These are phyloP conservation scores for Alloscopus bannaensis DNA, from an alignment of 2,888 invertebrate genomes.

Conservation along the genomic window DNA sequence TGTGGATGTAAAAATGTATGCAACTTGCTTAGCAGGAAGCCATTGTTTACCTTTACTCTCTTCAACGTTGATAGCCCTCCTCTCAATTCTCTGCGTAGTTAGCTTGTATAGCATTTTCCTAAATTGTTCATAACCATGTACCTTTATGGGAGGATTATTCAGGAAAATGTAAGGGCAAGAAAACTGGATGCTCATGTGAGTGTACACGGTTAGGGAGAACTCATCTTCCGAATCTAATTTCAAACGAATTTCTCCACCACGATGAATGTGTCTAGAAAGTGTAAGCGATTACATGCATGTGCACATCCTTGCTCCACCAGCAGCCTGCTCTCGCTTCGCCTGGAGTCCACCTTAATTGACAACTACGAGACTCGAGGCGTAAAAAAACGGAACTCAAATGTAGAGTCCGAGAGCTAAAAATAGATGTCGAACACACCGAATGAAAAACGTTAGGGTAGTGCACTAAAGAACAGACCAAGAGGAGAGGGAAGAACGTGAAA, in stretches of 20 bases:
- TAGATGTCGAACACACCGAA: too few species aligned
- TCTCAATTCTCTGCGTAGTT: not conserved
- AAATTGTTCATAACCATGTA: not conserved
- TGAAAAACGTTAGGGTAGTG: too few species aligned
- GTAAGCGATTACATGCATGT: not conserved
- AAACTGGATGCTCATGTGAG: not conserved
- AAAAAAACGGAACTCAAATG: too few species aligned
- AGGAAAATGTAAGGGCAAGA: not conserved
- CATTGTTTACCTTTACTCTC: constrained; percentile 23
- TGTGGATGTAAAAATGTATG: not conserved
- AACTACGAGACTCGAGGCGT: not conserved
- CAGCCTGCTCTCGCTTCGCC: too few species aligned
- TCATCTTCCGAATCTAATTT: not conserved
- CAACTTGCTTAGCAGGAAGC: constrained; percentile 27
- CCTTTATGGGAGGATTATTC: not conserved
- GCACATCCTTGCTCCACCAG: not conserved
- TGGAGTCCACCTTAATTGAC: constrained; percentile 12
- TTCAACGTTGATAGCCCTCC: not conserved
- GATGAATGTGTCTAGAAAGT: not conserved
- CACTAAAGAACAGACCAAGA: too few species aligned
- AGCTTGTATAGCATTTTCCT: not conserved
- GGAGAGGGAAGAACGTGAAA: too few species aligned
- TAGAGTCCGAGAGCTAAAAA: too few species aligned
- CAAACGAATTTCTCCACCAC: not conserved
- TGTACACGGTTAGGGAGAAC: not conserved